Conservation (phyloP, 2,888 invertebrate species). For the Pristionchus entomophagus region DNA sequence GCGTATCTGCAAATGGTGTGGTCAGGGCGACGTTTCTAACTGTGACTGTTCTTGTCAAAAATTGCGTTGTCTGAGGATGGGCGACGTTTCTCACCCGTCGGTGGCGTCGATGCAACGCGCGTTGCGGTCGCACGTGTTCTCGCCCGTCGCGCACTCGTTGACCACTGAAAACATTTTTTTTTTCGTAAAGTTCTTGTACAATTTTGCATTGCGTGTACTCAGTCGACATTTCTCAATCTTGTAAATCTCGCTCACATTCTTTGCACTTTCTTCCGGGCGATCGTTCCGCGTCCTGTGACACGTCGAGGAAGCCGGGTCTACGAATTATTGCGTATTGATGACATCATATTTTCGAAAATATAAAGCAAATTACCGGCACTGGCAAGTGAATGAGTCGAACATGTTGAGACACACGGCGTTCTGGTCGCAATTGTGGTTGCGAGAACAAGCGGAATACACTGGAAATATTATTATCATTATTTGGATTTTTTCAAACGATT, state of each 20-base stretch:
- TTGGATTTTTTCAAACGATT: neutral
- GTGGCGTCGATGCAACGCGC: conserved; percentile 74
- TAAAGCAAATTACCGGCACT: conserved; percentile 63
- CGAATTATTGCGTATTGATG: neutral
- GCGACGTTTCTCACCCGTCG: conserved; percentile 58
- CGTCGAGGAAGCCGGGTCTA: conserved; percentile 69
- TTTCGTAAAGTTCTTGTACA: neutral
- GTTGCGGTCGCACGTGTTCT: conserved; percentile 72
- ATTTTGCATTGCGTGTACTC: neutral
- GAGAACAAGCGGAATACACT: conserved; percentile 71
- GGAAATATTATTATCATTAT: neutral
- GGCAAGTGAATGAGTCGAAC: conserved; percentile 74
- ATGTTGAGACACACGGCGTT: conserved; percentile 74
- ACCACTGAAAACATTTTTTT: conserved; percentile 64
- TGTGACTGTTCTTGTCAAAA: conserved; percentile 55
- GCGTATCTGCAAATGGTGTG: conserved; percentile 44
- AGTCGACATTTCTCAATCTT: neutral
- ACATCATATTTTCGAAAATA: neutral
- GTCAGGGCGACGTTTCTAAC: neutral
- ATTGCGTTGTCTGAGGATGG: conserved; percentile 57
- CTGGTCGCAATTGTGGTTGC: conserved; percentile 65
- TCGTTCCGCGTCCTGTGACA: conserved; percentile 70
- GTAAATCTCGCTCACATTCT: conserved; percentile 69
- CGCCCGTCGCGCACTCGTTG: conserved; percentile 75
- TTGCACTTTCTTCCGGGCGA: conserved; percentile 73